A percentile compares a stretch with the other conserved stretches of the same genome.
Conservation (phyloP, 2,888 invertebrate genomes). For the Entomobrya multifasciata region DNA sequence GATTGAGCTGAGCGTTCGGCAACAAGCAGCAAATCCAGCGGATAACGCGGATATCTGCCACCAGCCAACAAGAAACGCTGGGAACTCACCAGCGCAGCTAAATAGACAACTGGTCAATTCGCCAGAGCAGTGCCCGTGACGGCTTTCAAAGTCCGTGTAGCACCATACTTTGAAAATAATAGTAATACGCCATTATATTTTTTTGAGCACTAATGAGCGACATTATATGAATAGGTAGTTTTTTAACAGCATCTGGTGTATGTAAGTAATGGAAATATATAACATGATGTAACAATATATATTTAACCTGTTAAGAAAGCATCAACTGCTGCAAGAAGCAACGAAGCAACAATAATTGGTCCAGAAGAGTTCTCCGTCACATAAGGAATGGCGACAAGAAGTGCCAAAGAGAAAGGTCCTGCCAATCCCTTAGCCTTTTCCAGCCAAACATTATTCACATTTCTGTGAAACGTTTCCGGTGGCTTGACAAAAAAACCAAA, state of each 20-base stretch:
- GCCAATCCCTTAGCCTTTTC: slow-evolving; percentile 78
- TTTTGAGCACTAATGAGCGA: too few relatives aligned
- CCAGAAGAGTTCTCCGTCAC: slow-evolving; percentile 79
- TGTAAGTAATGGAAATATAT: neutral
- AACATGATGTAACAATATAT: neutral
- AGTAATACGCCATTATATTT: neutral
- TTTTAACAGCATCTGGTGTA: neutral
- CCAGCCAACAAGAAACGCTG: slow-evolving; percentile 78
- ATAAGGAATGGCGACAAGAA: slow-evolving; percentile 78
- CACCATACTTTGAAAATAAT: slow-evolving; percentile 75
- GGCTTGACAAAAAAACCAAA: slow-evolving; percentile 20
- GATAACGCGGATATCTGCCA: slow-evolving; percentile 76
- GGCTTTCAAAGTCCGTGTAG: slow-evolving; percentile 79
- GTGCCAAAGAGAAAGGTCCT: slow-evolving; percentile 78
- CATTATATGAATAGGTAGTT: neutral
- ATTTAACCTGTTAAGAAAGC: slow-evolving; percentile 76
- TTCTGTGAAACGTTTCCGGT: slow-evolving; percentile 42
- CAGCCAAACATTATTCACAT: slow-evolving; percentile 72
- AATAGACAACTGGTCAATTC: slow-evolving; percentile 78
- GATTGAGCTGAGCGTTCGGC: slow-evolving; percentile 77
- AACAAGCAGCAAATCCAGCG: slow-evolving; percentile 77
- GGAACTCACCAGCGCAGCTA: slow-evolving; percentile 78
- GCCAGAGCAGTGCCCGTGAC: slow-evolving; percentile 78
- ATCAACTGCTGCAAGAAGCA: slow-evolving; percentile 77
- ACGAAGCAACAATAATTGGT: slow-evolving; percentile 78